These are phyloP conservation scores for Gibbula magus DNA, from an alignment of 2,888 invertebrate species.

Conservation along the genomic window DNA sequence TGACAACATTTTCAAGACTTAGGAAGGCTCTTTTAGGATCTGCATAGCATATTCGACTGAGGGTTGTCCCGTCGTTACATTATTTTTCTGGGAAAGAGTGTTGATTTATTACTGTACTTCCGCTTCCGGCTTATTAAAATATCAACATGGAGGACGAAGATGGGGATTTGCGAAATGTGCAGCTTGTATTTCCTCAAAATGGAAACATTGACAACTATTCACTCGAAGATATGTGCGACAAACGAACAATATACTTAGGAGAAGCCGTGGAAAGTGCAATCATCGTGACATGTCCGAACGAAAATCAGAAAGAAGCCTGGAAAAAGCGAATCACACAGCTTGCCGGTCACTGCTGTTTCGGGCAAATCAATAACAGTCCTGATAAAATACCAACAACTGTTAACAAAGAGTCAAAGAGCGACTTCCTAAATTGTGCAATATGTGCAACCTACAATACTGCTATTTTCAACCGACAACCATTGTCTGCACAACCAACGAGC, in stretches of 20 bases:
- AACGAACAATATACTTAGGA: slow-evolving; percentile 38
- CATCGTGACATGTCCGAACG: slow-evolving; percentile 30
- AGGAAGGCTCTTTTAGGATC: no score
- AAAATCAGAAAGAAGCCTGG: slow-evolving; percentile 28
- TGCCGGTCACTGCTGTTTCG: slow-evolving; percentile 33
- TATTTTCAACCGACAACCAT: slow-evolving; percentile 4
- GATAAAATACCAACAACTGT: background rate
- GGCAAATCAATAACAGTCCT: slow-evolving; percentile 7
- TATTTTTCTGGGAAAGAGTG: background rate
- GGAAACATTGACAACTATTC: slow-evolving; percentile 7
- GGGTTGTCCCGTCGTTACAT: background rate
- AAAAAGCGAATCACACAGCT: slow-evolving; percentile 30
- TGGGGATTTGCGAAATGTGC: slow-evolving; percentile 33
- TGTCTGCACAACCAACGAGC: background rate
- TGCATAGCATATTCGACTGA: background rate
- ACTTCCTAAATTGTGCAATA: slow-evolving; percentile 32
- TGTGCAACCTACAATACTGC: slow-evolving; percentile 38
- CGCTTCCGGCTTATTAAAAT: slow-evolving; percentile 16
- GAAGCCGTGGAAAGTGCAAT: slow-evolving; percentile 39
- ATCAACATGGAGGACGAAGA: slow-evolving; percentile 30
- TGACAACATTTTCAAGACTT: no score
- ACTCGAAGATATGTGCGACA: background rate
- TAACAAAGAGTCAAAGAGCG: background rate
- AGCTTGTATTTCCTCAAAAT: slow-evolving; percentile 23
- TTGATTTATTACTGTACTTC: background rate